phyloP scores from a whole-genome alignment of 1,140 invertebrate genomes.

The Helicoverpa armigera region DNA sequence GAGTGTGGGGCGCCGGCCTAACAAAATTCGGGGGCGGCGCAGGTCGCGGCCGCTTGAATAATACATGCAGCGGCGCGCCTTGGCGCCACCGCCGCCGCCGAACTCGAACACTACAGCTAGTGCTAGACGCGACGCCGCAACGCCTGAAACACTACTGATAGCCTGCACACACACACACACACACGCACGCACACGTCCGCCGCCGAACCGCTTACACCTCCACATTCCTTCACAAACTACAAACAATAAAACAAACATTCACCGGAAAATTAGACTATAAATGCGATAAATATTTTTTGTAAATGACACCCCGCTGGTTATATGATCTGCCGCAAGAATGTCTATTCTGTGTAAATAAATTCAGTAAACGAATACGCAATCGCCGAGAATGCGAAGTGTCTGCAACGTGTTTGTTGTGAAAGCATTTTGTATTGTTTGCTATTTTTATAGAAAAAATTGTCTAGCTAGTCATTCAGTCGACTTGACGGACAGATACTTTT shows the following conservation, averaged over 20 bases:
- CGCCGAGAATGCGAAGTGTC: constrained; percentile 63
- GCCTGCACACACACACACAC: constrained; percentile 14
- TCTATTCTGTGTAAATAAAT: constrained; percentile 71
- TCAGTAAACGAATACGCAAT: constrained; percentile 65
- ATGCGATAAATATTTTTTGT: constrained; percentile 57
- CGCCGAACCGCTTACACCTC: constrained; percentile 14
- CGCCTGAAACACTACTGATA: constrained; percentile 47
- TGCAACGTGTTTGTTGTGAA: constrained; percentile 62
- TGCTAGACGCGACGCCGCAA: constrained; percentile 46
- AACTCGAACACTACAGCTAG: constrained; percentile 60
- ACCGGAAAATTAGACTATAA: constrained; percentile 39
- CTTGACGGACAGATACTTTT: constrained; percentile 7
- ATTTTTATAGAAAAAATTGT: constrained; percentile 51
- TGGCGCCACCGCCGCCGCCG: constrained; percentile 63
- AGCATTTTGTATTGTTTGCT: constrained; percentile 51
- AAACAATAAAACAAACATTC: constrained; percentile 39
- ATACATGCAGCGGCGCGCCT: constrained; percentile 71
- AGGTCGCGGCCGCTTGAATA: constrained; percentile 78
- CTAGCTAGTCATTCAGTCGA: constrained; percentile 8
- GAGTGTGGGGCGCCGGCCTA: constrained; percentile 68
- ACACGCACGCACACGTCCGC: constrained; percentile 7
- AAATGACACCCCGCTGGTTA: constrained; percentile 66
- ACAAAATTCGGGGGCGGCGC: constrained; percentile 78
- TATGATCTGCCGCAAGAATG: constrained; percentile 71
- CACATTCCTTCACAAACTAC: constrained; percentile 25